These are phyloP conservation scores for Chitala chitala DNA, from an alignment of 2,113 vertebrate species.

Conservation along the genomic window DNA sequence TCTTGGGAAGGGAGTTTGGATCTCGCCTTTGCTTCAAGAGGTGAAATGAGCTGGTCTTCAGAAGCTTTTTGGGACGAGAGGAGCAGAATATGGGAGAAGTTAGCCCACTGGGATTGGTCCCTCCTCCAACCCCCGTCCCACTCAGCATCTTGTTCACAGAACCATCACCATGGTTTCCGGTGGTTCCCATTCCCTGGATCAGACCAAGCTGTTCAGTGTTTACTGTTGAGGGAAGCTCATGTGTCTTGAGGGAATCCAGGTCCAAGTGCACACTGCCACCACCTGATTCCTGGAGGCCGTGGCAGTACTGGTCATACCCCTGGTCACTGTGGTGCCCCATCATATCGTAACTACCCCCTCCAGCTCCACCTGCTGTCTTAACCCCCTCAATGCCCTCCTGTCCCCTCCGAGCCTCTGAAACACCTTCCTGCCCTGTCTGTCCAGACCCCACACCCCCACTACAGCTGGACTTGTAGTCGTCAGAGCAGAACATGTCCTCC, in stretches of 20 bases:
- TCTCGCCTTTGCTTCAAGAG: constrained; percentile 80
- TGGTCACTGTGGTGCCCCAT: constrained; percentile 70
- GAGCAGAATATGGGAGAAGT: constrained; percentile 87
- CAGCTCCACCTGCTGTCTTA: constrained; percentile 46
- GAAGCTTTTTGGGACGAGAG: constrained; percentile 86
- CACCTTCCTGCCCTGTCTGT: constrained; percentile 54
- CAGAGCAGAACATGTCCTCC: constrained; percentile 91
- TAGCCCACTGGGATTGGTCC: constrained; percentile 56
- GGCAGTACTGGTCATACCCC: constrained; percentile 66
- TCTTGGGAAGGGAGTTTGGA: constrained; percentile 80
- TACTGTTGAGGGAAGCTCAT: constrained; percentile 85
- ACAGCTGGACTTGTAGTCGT: constrained; percentile 79
- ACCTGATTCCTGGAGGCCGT: constrained; percentile 59
- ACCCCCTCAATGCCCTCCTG: constrained; percentile 36
- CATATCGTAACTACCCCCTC: constrained; percentile 67
- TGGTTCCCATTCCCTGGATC: constrained; percentile 71
- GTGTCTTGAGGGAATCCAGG: constrained; percentile 75
- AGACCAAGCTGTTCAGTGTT: constrained; percentile 84
- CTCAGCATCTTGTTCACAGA: constrained; percentile 51
- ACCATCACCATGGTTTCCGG: constrained; percentile 51
- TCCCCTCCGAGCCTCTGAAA: constrained; percentile 46
- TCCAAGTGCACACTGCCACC: constrained; percentile 69
- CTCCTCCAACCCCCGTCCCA: constrained; percentile 41
- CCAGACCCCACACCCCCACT: constrained; percentile 63
- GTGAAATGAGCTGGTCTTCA: constrained; percentile 87